Conservation (phyloP, 2,113 vertebrate species). For the Pomatostomus ruficeps region DNA sequence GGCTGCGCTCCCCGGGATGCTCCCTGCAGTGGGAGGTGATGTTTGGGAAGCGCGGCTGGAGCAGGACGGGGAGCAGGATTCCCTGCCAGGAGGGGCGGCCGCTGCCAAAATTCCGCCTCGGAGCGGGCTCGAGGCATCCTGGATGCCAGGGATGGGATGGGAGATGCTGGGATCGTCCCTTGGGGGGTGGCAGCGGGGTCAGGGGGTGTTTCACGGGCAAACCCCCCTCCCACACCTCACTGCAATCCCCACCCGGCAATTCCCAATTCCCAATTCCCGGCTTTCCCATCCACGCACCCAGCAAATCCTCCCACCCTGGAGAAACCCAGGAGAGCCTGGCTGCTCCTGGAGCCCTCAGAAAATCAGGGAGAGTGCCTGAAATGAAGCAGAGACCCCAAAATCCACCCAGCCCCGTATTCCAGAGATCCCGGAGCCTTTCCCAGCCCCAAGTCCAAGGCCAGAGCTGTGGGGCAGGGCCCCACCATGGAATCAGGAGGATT, state of each 20-base stretch:
- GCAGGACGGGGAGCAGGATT: background rate
- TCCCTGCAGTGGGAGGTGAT: background rate
- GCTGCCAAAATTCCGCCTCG: rapidly evolving
- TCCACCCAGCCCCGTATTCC: rapidly evolving
- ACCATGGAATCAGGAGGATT: rapidly evolving
- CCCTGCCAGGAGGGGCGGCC: background rate
- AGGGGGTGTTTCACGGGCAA: background rate
- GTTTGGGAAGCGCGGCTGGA: background rate
- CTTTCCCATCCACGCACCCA: rapidly evolving
- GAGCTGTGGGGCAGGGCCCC: background rate
- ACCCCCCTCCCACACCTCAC: rapidly evolving
- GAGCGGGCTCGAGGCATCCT: rapidly evolving
- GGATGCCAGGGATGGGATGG: rapidly evolving
- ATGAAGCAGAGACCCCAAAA: rapidly evolving
- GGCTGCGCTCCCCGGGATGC: background rate
- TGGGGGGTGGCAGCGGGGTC: background rate
- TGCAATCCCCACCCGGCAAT: background rate
- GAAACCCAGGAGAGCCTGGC: background rate
- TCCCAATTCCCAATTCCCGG: background rate
- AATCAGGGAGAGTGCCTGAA: background rate
- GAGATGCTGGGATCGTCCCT: rapidly evolving
- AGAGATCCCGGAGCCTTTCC: background rate
- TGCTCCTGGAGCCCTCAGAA: background rate
- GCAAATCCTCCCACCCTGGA: rapidly evolving
- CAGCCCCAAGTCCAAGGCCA: rapidly evolving